Evolutionary conservation across 2,113 vertebrate genomes (phyloP).

Genomic region (Protobothrops flavoviridis): DNA sequence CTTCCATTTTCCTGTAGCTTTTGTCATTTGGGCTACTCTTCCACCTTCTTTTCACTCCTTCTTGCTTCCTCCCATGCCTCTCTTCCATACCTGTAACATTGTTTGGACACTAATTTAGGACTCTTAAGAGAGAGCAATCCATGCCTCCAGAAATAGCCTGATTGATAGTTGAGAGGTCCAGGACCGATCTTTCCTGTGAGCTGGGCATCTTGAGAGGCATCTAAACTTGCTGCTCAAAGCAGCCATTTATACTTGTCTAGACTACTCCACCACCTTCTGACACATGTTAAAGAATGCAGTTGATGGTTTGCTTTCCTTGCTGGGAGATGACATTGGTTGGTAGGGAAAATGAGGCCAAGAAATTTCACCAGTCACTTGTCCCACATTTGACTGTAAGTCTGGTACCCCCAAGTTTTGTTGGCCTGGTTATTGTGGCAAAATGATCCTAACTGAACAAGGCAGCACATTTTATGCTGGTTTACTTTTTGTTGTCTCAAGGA

Average conservation of each 20-base stretch:
- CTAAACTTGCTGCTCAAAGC: neutral
- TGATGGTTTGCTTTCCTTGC: neutral
- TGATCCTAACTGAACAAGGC: neutral
- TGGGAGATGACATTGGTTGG: neutral
- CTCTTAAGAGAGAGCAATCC: neutral
- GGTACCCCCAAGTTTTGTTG: neutral
- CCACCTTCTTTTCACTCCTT: neutral
- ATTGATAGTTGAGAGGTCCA: neutral
- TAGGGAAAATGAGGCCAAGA: neutral
- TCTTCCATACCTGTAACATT: neutral
- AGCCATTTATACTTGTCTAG: neutral
- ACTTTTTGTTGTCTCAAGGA: neutral
- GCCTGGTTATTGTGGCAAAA: neutral
- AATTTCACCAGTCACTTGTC: neutral
- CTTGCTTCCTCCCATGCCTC: neutral
- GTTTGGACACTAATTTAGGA: neutral
- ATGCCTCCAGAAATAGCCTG: neutral
- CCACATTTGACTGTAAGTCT: neutral
- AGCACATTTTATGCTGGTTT: neutral
- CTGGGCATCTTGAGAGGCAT: neutral
- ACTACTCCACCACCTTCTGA: neutral
- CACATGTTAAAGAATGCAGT: neutral
- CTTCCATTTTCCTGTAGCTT: neutral
- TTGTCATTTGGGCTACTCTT: neutral
- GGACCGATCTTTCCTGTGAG: neutral